Evolutionary conservation across 2,113 vertebrate species (phyloP).

Genomic region (Festucalex cinctus): DNA sequence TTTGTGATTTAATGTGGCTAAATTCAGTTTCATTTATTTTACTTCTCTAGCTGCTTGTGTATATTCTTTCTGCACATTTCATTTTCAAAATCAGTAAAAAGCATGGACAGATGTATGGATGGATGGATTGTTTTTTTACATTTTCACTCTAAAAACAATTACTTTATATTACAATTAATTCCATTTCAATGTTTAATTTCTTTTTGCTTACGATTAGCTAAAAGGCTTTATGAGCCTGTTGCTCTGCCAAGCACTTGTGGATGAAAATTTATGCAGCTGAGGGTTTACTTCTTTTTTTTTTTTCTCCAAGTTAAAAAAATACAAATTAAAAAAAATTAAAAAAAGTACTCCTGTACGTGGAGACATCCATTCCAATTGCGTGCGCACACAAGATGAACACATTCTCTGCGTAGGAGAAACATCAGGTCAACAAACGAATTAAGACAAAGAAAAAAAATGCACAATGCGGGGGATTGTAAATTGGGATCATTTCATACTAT

Average conservation of each 20-base stretch:
- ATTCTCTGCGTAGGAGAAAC: neutral
- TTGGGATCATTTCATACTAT: conserved; percentile 12
- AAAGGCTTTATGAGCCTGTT: neutral
- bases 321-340: no score
- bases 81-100: no score
- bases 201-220: neutral
- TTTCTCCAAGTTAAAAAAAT: neutral
- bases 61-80: no score
- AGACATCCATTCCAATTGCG: conserved; percentile 5
- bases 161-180: no score
- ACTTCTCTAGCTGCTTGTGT: no score
- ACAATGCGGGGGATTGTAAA: conserved; percentile 1
- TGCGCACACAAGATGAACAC: conserved; percentile 15
- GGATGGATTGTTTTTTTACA: no score
- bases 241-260: neutral
- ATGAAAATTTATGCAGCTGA: neutral
- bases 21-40: no score
- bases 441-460: conserved; percentile 2
- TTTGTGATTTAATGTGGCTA: no score
- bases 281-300: neutral
- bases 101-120: no score
- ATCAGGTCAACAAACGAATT: neutral
- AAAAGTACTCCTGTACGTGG: neutral
- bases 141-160: no score
- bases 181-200: neutral